These are phyloP conservation scores for Ashinkailepas kermadecensis DNA, from an alignment of 2,888 invertebrate genomes.

Conservation along the genomic window DNA sequence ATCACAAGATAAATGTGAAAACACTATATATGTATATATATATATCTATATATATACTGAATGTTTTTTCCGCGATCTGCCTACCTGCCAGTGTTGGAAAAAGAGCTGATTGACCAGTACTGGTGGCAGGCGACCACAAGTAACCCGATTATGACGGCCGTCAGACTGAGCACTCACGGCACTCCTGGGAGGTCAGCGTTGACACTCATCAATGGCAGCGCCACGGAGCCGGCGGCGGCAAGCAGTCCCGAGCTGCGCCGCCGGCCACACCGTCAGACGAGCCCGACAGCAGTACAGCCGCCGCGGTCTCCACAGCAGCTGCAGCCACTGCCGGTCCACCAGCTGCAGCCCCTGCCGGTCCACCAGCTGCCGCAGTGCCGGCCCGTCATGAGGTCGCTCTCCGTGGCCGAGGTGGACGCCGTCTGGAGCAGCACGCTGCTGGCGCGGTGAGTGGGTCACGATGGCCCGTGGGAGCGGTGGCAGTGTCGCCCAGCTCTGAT, in stretches of 20 bases:
- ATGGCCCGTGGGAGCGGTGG: too few relatives aligned
- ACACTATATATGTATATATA: too few relatives aligned
- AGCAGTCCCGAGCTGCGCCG: constrained; percentile 1
- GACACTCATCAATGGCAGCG: not conserved
- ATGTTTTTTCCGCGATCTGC: too few relatives aligned
- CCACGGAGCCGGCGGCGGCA: not conserved
- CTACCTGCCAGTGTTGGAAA: too few relatives aligned
- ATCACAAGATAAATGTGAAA: too few relatives aligned
- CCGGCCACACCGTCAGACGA: not conserved
- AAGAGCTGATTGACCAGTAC: too few relatives aligned
- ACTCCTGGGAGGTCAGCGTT: constrained; percentile 10
- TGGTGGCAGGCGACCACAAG: too few relatives aligned
- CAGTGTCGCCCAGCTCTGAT: too few relatives aligned
- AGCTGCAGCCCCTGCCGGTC: not conserved
- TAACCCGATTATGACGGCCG: not conserved
- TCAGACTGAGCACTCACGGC: not conserved
- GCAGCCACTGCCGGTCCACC: not conserved
- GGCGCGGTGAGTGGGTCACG: constrained; percentile 2
- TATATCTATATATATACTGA: too few relatives aligned
- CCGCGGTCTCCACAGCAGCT: not conserved
- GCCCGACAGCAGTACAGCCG: not conserved
- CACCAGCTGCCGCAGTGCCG: not conserved
- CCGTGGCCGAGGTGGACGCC: constrained; percentile 3
- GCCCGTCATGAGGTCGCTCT: not conserved
- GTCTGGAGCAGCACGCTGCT: constrained; percentile 4